Base-by-base conservation (phyloP, 2,797 vertebrate genomes). In the Zalophus californianus region DNA sequence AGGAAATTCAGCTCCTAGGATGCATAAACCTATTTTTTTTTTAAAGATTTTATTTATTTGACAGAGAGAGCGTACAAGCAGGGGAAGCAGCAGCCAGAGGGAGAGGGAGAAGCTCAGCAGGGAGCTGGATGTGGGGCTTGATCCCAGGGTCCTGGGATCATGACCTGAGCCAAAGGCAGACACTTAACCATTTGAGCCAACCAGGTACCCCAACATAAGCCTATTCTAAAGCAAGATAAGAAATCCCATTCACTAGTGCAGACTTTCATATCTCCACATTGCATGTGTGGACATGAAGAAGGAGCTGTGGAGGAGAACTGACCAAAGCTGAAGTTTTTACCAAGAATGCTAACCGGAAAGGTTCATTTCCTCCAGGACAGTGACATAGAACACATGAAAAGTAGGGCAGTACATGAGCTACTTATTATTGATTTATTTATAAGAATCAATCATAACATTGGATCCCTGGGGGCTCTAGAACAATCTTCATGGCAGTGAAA, bases 291-390 rank as follows among this genome's bases (percentile, higher is more conserved):
- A 58, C 25, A 29, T 52, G 48, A 92, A 38, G n/a, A 90, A 89
- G 18, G 56, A 44, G 52, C n/a, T 90, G 5, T 62, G 23, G 56
- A 66, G 91, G 12, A 89, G 20, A 86, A 80, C 27, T 52, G 16
- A 86, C 48, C 25, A 85, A 64, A 64, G 44, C 32, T 89, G 56
- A 92, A 92, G 62, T 88, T 88, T 88, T 79, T 92, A 85, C 78
- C 72, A 50, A 56, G 88, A 82, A 64, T 54, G 5, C 32, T 80
- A 64, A 73, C 25, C 50, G 35, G 20, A 84, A 92, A 20, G 44
- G 52, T 84, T 56, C 54, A 3, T 87, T 88, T 87, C 35, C 83
- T 48, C 52, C 77, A 84, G 41, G 68, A 88, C 58, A 32, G 62
- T 79, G 62, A 91, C 48, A 60, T 52, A 2, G 32, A 62, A 54